A percentile compares a stretch with the other conserved stretches of the same genome.
Conservation (phyloP, 2,797 vertebrate genomes). For the Microcaecilia unicolor region DNA sequence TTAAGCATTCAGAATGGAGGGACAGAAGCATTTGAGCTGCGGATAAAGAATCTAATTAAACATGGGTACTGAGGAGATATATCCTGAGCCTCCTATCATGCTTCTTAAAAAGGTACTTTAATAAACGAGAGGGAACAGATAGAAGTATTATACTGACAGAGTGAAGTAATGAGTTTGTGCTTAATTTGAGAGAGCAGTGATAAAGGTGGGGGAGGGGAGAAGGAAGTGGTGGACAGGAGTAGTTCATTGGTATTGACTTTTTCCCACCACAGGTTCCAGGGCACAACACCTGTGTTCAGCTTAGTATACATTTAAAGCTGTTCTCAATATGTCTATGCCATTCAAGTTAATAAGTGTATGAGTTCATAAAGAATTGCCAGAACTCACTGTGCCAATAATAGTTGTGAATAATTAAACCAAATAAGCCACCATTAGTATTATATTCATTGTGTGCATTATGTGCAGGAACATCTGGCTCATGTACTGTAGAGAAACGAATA, state of each 20-base stretch:
- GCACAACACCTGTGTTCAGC: too few species aligned
- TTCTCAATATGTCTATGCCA: too few species aligned
- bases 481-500: too few species aligned
- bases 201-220: too few species aligned
- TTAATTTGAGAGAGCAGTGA: too few species aligned
- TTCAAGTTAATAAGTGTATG: background rate
- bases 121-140: slow-evolving; percentile 13
- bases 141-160: slow-evolving; percentile 1
- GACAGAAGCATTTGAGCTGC: slow-evolving; percentile 44
- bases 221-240: too few species aligned
- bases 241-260: too few species aligned
- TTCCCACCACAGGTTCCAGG: too few species aligned
- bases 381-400: background rate
- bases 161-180: too few species aligned
- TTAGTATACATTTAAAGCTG: too few species aligned
- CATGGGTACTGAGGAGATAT: slow-evolving; percentile 28
- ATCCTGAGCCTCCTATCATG: slow-evolving; percentile 18
- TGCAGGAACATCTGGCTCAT: too few species aligned
- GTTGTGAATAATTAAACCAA: background rate
- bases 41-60: slow-evolving; percentile 55
- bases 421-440: background rate
- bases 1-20: slow-evolving; percentile 54
- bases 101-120: slow-evolving; percentile 28
- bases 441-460: background rate
- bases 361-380: background rate